A percentile compares a stretch with the other conserved stretches of the same genome.
phyloP scores from a whole-genome alignment of 1,140 invertebrate genomes.

The Maniola jurtina region DNA sequence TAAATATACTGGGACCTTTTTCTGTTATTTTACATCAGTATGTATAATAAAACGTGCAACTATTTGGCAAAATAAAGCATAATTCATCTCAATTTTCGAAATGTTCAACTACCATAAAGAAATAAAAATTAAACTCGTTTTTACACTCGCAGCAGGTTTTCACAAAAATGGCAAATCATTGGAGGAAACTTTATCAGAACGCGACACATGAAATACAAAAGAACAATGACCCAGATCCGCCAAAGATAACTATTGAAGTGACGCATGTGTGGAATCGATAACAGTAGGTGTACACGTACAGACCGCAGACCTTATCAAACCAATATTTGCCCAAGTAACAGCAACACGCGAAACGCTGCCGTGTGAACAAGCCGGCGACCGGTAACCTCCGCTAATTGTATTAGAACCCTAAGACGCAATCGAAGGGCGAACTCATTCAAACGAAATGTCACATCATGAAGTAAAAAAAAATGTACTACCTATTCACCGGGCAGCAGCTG shows the following conservation, averaged over 20 bases:
- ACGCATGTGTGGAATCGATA: constrained; percentile 76
- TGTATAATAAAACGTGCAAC: too few relatives aligned
- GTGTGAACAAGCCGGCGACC: constrained; percentile 47
- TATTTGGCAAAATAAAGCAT: too few relatives aligned
- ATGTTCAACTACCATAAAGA: background rate
- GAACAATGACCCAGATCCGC: constrained; percentile 76
- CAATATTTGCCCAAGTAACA: constrained; percentile 66
- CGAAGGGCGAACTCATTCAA: constrained; percentile 53
- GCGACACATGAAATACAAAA: constrained; percentile 62
- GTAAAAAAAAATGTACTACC: constrained; percentile 53
- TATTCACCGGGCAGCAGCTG: constrained; percentile 66
- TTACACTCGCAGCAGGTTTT: constrained; percentile 5
- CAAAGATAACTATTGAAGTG: constrained; percentile 74
- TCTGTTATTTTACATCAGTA: too few relatives aligned
- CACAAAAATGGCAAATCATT: constrained; percentile 30
- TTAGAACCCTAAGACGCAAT: constrained; percentile 53
- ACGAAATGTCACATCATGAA: constrained; percentile 39
- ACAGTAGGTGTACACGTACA: constrained; percentile 54
- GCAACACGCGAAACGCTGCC: constrained; percentile 61
- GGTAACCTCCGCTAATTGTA: constrained; percentile 48
- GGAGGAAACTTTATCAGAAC: constrained; percentile 44
- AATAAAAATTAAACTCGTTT: background rate
- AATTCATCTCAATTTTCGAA: background rate
- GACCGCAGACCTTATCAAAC: constrained; percentile 29
- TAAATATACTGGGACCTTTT: too few relatives aligned